These are phyloP conservation scores for Papilio aristodemus DNA, from an alignment of 1,140 invertebrate genomes.

Conservation along the genomic window DNA sequence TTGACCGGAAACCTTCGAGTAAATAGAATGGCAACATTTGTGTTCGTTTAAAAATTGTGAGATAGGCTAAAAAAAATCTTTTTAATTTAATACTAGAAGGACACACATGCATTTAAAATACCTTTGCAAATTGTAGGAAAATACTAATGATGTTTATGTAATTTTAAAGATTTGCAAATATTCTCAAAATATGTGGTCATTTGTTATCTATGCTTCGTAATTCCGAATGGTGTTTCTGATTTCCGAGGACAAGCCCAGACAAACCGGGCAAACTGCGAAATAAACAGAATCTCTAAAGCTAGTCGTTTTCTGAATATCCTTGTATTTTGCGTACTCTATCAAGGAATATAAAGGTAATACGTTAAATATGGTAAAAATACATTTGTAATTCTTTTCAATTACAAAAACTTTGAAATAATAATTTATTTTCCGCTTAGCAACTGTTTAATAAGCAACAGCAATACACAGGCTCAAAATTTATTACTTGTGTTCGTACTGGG, in stretches of 20 bases:
- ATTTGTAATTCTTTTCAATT: neutral
- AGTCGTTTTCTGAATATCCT: neutral
- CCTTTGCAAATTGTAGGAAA: too few species aligned
- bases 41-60: conserved; percentile 44
- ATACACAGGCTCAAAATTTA: too few species aligned
- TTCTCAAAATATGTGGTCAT: too few species aligned
- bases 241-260: neutral
- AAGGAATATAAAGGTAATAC: neutral
- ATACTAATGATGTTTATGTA: too few species aligned
- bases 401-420: neutral
- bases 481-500: neutral
- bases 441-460: neutral
- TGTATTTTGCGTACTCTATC: too few species aligned
- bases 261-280: neutral
- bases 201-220: too few species aligned
- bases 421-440: neutral
- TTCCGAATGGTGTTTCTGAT: neutral
- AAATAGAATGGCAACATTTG: conserved; percentile 40
- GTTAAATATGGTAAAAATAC: neutral
- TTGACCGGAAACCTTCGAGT: conserved; percentile 39
- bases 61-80: too few species aligned
- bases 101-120: too few species aligned
- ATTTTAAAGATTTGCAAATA: too few species aligned
- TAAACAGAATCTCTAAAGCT: neutral
- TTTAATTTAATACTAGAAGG: too few species aligned